Percentiles rank a stretch among this genome's conserved stretches.
These are phyloP conservation scores for Echinometra lucunter DNA, from an alignment of 53 echinoderm and acorn worm species.

Conservation along the genomic window DNA sequence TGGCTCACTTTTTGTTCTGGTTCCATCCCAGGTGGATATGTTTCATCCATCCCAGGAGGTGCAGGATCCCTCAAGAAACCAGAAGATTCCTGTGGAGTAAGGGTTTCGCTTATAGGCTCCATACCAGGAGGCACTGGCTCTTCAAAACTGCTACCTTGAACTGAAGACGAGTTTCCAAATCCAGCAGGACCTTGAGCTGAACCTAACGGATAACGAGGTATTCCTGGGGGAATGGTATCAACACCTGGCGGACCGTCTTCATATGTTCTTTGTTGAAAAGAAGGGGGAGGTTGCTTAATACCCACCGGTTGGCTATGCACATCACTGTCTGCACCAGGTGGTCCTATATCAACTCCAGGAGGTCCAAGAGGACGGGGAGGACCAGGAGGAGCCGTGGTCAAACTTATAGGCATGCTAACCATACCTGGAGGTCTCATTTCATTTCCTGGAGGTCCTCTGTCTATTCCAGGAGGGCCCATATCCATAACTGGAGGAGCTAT, in stretches of 20 bases:
- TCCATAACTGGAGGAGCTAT: slow-evolving; percentile 53
- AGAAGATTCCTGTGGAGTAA: neutral
- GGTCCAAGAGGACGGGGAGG: slow-evolving; percentile 29
- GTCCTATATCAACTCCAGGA: slow-evolving; percentile 38
- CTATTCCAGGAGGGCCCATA: slow-evolving; percentile 32
- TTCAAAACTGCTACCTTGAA: slow-evolving; percentile 1
- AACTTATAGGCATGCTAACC: slow-evolving; percentile 1
- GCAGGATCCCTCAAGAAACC: slow-evolving; percentile 8
- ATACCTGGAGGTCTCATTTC: slow-evolving; percentile 12
- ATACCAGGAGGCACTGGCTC: slow-evolving; percentile 64
- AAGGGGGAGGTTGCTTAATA: neutral
- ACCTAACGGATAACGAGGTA: slow-evolving; percentile 6
- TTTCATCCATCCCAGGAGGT: slow-evolving; percentile 62
- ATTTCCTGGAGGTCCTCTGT: slow-evolving; percentile 14
- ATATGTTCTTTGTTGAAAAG: neutral
- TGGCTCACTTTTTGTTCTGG: slow-evolving; percentile 10
- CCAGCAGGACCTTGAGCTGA: slow-evolving; percentile 9
- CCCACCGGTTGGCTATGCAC: neutral
- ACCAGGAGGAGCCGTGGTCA: slow-evolving; percentile 14
- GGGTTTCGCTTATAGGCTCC: neutral
- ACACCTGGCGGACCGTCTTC: slow-evolving; percentile 62
- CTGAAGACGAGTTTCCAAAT: slow-evolving; percentile 5
- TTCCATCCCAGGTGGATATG: slow-evolving; percentile 61
- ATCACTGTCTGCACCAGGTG: slow-evolving; percentile 36
- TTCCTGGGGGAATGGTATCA: slow-evolving; percentile 18